Evolutionary conservation across 2,113 vertebrate genomes (phyloP).

Genomic region (Antigone vipio): DNA sequence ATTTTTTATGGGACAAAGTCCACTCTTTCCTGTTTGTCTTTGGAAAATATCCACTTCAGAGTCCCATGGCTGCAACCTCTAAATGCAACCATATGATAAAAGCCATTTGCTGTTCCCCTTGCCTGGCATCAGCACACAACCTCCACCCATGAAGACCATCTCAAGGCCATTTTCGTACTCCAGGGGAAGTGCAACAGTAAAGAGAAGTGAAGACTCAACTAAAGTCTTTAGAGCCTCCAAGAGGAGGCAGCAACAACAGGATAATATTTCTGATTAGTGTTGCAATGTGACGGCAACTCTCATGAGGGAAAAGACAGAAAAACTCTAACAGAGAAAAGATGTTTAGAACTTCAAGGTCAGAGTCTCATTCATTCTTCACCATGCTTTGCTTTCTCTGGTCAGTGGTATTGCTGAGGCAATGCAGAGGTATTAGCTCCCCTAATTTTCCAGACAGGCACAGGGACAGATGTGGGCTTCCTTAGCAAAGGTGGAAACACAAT

Average conservation of each 20-base stretch:
- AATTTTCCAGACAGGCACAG: background rate
- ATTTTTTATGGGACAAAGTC: background rate
- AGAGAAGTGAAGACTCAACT: background rate
- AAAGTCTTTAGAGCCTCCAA: background rate
- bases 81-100: background rate
- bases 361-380: background rate
- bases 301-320: background rate
- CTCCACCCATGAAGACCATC: background rate
- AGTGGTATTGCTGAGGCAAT: background rate
- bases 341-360: background rate
- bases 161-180: background rate
- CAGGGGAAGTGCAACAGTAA: background rate
- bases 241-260: background rate
- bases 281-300: background rate
- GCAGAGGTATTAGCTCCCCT: background rate
- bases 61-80: background rate
- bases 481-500: background rate
- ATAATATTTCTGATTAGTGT: background rate
- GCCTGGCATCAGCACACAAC: background rate
- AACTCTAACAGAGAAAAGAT: background rate
- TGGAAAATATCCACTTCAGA: background rate
- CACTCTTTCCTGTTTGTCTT: background rate
- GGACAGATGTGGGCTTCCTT: background rate
- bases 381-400: background rate
- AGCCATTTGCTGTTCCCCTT: background rate